Conservation (phyloP, 2,888 invertebrate genomes). For the Leptopterna dolabrata region DNA sequence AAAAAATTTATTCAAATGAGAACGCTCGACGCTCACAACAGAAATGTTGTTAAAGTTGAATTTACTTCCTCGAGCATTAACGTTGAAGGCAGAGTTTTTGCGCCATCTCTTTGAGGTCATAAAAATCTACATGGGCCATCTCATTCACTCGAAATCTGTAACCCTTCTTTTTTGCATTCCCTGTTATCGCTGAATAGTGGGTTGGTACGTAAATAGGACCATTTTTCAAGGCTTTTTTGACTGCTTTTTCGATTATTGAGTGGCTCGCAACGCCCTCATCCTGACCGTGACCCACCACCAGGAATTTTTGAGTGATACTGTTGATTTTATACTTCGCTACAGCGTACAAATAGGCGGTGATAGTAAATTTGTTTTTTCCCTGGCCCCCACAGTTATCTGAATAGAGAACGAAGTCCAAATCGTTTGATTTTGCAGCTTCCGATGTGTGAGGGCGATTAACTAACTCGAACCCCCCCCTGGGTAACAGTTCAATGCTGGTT, state of each 20-base stretch:
- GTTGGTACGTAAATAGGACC: too few relatives aligned
- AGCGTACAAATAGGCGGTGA: constrained; percentile 50
- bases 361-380: constrained; percentile 63
- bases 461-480: too few relatives aligned
- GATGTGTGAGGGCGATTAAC: too few relatives aligned
- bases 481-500: too few relatives aligned
- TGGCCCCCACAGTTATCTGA: constrained; percentile 64
- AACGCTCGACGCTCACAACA: too few relatives aligned
- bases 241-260: constrained; percentile 61
- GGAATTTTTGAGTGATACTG: constrained; percentile 59
- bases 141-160: constrained; percentile 54
- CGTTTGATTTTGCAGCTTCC: neutral
- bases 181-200: constrained; percentile 56
- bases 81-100: too few relatives aligned
- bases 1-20: too few relatives aligned
- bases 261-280: constrained; percentile 63
- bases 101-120: constrained; percentile 17
- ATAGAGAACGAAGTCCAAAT: neutral
- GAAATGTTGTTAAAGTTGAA: too few relatives aligned
- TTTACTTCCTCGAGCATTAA: too few relatives aligned
- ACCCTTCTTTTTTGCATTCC: too few relatives aligned
- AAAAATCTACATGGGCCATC: constrained; percentile 54
- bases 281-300: constrained; percentile 63
- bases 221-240: constrained; percentile 58
- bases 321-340: constrained; percentile 33